Percentiles rank a stretch among this genome's conserved stretches.
Evolutionary conservation across 2,113 vertebrate genomes (phyloP).

Genomic region (Leucopternis melanops): DNA sequence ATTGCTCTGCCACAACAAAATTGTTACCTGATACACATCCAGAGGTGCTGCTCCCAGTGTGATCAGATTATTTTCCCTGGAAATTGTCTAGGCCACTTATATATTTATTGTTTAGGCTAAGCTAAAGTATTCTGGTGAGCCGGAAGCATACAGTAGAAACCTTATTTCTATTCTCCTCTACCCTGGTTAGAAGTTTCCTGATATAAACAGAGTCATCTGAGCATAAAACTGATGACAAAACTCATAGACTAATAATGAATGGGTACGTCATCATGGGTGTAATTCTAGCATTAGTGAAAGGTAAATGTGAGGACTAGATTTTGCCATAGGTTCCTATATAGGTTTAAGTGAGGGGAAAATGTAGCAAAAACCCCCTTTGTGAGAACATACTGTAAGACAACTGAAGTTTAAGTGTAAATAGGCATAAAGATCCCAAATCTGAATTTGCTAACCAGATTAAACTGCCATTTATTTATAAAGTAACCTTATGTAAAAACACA

Average conservation of each 20-base stretch:
- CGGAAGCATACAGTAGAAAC: neutral
- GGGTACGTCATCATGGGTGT: fast-evolving
- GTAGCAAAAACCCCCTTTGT: neutral
- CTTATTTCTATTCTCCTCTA: neutral
- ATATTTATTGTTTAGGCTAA: neutral
- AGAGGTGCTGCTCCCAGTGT: neutral
- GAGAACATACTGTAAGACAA: neutral
- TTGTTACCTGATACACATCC: neutral
- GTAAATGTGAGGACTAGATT: neutral
- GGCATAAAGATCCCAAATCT: neutral
- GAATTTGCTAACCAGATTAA: neutral
- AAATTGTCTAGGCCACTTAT: neutral
- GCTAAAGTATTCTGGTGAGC: neutral
- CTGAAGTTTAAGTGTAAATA: neutral
- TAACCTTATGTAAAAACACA: neutral
- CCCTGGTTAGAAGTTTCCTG: neutral
- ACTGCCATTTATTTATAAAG: neutral
- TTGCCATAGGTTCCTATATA: neutral
- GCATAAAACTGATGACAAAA: neutral
- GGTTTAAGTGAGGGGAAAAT: neutral
- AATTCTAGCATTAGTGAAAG: neutral
- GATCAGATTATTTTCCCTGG: neutral
- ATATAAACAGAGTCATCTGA: neutral
- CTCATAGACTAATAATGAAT: neutral
- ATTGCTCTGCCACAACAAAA: neutral